Base-by-base conservation (phyloP, 2,888 invertebrate genomes). In the Orthosia gracilis region DNA sequence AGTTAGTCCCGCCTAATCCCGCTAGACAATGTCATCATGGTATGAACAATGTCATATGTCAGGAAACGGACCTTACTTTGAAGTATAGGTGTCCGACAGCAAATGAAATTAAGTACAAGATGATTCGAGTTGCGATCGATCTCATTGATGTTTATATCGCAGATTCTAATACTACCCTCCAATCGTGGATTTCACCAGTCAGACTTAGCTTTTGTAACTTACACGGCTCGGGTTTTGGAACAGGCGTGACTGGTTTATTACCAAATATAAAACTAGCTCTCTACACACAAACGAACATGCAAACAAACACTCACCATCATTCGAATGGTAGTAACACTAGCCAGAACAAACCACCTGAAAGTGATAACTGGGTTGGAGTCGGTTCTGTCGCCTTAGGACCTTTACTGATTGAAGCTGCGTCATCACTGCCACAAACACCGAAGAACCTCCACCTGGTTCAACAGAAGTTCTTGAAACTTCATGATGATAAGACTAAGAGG, bases 301-400 rank as follows among this genome's bases (percentile, higher is more conserved):
- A 97, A 94, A 87, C 95, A 87, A 94, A 92, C 73, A 90, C 91
- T 40, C 94, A 95, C 87, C 97, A 97, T 75, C 96, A 97, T 81
- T 97, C 97, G 12, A 97, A 94, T 82, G 95, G 97, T 55, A 97
- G 96, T 85, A 96, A 93, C 79, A 92, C 88, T 73, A 95, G 94
- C 73, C 94, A 94, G 75, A 92, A 86, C 73, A 95, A 94, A 85
- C 84, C 90, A 54, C 91, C 92, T 1, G 96, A 96, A 55, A 92
- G 97, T 78, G 98, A 98, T 84, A 97, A 98, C 85, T 99, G 99
- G 99, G 97, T 99, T 4, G 99, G 99, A 91, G 99, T 99, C 0
- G 99, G 99, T 1, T 98, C 98, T 11, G 97, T 99, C 13, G 97
- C 98, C n/a, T 95, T 99, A 75, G 99, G 99, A 0, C 99, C 99